These are phyloP conservation scores for Antechinus stuartii DNA, from an alignment of 2,113 vertebrate species.

Conservation along the genomic window DNA sequence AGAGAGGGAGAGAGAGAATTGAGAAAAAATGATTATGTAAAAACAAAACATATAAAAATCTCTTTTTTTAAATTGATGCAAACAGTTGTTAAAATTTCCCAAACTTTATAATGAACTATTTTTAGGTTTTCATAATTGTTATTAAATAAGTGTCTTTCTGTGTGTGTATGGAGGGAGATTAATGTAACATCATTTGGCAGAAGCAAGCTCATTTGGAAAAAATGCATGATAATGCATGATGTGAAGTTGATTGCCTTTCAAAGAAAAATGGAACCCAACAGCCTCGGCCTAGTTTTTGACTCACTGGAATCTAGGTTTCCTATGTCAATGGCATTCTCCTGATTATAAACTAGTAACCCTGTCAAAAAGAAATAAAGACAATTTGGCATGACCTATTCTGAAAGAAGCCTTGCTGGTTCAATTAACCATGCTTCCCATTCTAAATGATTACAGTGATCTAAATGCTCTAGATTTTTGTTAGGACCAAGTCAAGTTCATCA, in stretches of 20 bases:
- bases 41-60: neutral
- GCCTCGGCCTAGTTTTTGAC: neutral
- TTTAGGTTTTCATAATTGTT: conserved; percentile 56
- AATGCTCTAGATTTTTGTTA: neutral
- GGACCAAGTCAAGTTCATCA: neutral
- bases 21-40: neutral
- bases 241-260: neutral
- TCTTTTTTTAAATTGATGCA: neutral
- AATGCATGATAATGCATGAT: neutral
- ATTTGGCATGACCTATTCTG: neutral
- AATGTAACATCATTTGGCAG: neutral
- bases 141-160: conserved; percentile 67
- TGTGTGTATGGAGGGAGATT: neutral
- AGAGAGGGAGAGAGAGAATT: neutral
- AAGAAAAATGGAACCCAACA: neutral
- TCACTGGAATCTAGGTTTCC: neutral
- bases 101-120: conserved; percentile 52
- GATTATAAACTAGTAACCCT: neutral
- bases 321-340: neutral
- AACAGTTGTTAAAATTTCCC: neutral
- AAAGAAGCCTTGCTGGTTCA: neutral
- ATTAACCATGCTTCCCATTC: neutral
- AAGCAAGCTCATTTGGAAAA: neutral
- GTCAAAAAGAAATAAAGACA: neutral
- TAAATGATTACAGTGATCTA: neutral